Evolutionary conservation across 2,113 vertebrate species (phyloP).

Genomic region (Bos javanicus): DNA sequence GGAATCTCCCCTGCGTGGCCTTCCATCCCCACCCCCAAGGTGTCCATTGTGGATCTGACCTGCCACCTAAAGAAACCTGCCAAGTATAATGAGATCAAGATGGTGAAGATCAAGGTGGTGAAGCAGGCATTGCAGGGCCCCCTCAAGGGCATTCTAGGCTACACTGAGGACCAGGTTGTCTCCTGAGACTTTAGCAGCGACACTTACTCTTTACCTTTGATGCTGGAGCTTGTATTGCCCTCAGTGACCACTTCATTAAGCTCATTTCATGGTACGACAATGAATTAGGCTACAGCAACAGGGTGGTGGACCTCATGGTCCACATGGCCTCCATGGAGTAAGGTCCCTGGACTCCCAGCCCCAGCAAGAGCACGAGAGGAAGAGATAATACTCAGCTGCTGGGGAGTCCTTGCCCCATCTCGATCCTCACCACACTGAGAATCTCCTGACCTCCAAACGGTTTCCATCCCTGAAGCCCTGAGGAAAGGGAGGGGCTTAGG

Average conservation of each 20-base stretch:
- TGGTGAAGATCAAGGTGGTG: conserved; percentile 80
- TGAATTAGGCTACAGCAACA: neutral
- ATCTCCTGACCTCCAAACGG: conserved; percentile 62
- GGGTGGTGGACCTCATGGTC: neutral
- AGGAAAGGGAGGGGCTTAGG: conserved; percentile 76
- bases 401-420: conserved; percentile 3
- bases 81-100: conserved; percentile 95
- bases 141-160: conserved; percentile 57
- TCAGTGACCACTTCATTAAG: neutral
- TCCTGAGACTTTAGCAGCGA: neutral
- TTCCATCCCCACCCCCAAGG: conserved; percentile 96
- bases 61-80: conserved; percentile 94
- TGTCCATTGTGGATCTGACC: conserved; percentile 96
- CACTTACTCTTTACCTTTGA: neutral
- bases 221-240: neutral
- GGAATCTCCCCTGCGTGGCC: conserved; percentile 98
- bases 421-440: conserved; percentile 68
- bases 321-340: conserved; percentile 94
- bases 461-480: conserved; percentile 66
- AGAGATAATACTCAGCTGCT: conserved; percentile 20
- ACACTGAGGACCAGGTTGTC: neutral
- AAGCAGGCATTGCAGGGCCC: conserved; percentile 93
- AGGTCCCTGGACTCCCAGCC: conserved; percentile 60
- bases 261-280: neutral
- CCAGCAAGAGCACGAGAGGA: conserved; percentile 36